Conservation (phyloP, 2,888 invertebrate species). For the Saturnia japonica region DNA sequence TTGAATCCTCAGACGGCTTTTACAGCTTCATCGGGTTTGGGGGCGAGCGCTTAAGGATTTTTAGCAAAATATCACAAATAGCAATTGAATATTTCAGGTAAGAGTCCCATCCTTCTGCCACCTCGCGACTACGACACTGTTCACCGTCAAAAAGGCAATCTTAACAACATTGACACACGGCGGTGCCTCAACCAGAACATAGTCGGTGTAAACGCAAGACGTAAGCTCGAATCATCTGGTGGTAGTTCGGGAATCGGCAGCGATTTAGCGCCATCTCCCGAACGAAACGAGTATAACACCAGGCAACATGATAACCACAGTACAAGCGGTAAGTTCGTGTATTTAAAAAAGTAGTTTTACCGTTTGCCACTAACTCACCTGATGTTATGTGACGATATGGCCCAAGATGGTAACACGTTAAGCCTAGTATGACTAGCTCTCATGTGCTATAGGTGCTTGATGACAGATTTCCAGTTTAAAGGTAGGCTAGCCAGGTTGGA, state of each 20-base stretch:
- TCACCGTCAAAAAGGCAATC: conserved; percentile 84
- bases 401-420: too few relatives aligned
- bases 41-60: not conserved
- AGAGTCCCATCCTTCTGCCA: conserved; percentile 91
- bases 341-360: too few relatives aligned
- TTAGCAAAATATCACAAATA: not conserved
- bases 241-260: conserved; percentile 95
- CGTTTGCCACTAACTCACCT: too few relatives aligned
- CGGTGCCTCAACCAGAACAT: conserved; percentile 88
- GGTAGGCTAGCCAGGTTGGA: too few relatives aligned
- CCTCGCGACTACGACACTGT: conserved; percentile 97
- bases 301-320: conserved; percentile 82
- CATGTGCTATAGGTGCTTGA: too few relatives aligned
- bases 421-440: too few relatives aligned
- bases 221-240: conserved; percentile 85
- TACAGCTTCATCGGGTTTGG: too few relatives aligned
- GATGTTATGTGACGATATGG: too few relatives aligned
- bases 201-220: conserved; percentile 72
- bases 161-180: conserved; percentile 74
- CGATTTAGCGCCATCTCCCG: conserved; percentile 93
- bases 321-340: conserved; percentile 81
- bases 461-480: too few relatives aligned
- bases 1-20: too few relatives aligned
- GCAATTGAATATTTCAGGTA: conserved; percentile 48
- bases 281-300: conserved; percentile 71